Evolutionary conservation across 2,888 invertebrate species (phyloP).

Genomic region (Agelastica alni): DNA sequence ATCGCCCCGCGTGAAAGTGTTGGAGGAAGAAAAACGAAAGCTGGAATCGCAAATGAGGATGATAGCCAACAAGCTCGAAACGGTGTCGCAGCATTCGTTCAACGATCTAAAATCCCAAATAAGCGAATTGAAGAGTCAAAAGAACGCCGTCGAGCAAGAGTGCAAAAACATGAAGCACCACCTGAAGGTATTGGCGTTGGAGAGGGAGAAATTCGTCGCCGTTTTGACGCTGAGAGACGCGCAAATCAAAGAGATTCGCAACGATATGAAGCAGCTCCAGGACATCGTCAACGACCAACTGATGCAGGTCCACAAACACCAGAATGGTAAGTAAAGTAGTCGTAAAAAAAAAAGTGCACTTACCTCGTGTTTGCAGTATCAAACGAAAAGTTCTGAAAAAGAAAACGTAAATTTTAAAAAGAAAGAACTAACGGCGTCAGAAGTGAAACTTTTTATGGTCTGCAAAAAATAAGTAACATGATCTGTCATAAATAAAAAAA

Average conservation of each 20-base stretch:
- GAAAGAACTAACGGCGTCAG: neutral
- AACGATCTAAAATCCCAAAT: constrained; percentile 45
- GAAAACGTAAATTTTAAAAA: neutral
- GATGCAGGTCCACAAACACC: constrained; percentile 39
- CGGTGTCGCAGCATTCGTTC: constrained; percentile 33
- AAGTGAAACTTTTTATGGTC: no score
- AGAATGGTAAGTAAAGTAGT: neutral
- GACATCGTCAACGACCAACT: constrained; percentile 53
- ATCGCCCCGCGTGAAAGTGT: constrained; percentile 31
- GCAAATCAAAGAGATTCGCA: constrained; percentile 53
- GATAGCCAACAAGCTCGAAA: constrained; percentile 36
- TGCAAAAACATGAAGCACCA: constrained; percentile 47
- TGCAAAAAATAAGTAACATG: no score
- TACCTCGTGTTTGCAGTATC: neutral
- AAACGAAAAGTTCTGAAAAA: constrained; percentile 1
- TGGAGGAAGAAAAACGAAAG: constrained; percentile 41
- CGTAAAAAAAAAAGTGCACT: neutral
- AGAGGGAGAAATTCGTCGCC: constrained; percentile 54
- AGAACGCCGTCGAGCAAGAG: constrained; percentile 45
- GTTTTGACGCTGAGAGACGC: constrained; percentile 51
- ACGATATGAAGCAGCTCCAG: constrained; percentile 53
- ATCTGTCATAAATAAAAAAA: no score
- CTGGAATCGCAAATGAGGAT: constrained; percentile 33
- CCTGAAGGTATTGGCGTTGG: constrained; percentile 49
- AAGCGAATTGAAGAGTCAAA: constrained; percentile 47